These are phyloP conservation scores for Mormyrus lacerda DNA, from an alignment of 2,113 vertebrate genomes.

Conservation along the genomic window DNA sequence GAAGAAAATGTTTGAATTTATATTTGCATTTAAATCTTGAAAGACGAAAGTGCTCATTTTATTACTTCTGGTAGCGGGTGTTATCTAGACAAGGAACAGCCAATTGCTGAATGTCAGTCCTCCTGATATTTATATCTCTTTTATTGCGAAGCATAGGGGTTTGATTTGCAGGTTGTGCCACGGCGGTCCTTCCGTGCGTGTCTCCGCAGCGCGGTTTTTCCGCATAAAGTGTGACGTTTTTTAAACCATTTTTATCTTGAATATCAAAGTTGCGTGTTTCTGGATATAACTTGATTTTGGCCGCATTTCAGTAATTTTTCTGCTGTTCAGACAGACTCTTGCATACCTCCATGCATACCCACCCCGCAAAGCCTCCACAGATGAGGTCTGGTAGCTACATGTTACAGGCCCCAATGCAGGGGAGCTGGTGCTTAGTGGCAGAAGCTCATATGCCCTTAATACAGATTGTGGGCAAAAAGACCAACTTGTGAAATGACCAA, in stretches of 20 bases:
- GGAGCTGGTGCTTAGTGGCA: neutral
- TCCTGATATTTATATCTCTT: neutral
- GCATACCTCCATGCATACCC: neutral
- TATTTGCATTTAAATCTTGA: neutral
- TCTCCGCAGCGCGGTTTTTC: neutral
- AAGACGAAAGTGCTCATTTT: neutral
- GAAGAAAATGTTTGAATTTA: neutral
- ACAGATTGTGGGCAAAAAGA: neutral
- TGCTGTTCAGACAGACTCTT: neutral
- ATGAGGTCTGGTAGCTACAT: neutral
- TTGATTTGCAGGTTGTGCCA: neutral
- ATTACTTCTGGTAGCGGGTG: neutral
- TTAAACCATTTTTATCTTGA: neutral
- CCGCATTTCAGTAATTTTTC: neutral
- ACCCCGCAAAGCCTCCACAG: neutral
- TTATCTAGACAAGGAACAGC: neutral
- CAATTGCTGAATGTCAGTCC: neutral
- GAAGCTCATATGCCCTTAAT: neutral
- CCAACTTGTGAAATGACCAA: neutral
- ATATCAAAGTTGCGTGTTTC: neutral
- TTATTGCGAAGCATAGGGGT: neutral
- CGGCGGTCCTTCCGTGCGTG: neutral
- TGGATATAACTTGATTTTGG: neutral
- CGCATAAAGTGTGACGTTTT: neutral
- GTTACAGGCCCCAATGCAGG: neutral